These are phyloP conservation scores for Hypanus sabinus DNA, from an alignment of 2,113 vertebrate genomes.

Conservation along the genomic window DNA sequence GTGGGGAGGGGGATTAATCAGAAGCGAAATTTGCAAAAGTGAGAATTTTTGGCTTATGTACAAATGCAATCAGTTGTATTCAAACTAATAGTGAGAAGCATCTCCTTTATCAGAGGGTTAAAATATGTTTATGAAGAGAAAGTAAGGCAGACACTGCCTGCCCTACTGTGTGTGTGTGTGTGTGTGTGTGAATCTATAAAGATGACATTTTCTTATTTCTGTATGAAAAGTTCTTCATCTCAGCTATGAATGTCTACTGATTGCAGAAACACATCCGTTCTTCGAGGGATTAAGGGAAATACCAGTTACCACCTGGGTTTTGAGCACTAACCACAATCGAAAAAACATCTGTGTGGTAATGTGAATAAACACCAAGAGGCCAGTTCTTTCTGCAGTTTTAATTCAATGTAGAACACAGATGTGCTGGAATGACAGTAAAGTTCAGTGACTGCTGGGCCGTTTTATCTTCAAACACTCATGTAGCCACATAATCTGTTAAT, in stretches of 20 bases:
- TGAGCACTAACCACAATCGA: background rate
- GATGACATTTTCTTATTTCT: background rate
- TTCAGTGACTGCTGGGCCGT: background rate
- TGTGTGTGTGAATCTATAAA: background rate
- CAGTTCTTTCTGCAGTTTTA: background rate
- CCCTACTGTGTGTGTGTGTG: background rate
- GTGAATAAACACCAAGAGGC: background rate
- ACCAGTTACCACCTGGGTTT: slow-evolving; percentile 11
- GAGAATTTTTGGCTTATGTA: background rate
- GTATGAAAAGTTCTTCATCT: background rate
- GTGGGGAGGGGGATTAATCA: background rate
- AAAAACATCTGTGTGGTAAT: background rate
- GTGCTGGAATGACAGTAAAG: background rate
- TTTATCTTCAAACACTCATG: background rate
- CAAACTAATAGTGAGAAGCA: background rate
- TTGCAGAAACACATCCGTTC: background rate
- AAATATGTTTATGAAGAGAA: background rate
- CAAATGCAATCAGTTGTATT: background rate
- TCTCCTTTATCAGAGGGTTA: background rate
- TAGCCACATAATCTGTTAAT: background rate
- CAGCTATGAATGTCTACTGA: background rate
- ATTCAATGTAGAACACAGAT: background rate
- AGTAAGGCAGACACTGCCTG: background rate
- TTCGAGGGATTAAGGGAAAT: background rate
- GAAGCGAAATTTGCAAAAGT: background rate